phyloP scores from a whole-genome alignment of 2,888 invertebrate genomes.

The Selenia dentaria region DNA sequence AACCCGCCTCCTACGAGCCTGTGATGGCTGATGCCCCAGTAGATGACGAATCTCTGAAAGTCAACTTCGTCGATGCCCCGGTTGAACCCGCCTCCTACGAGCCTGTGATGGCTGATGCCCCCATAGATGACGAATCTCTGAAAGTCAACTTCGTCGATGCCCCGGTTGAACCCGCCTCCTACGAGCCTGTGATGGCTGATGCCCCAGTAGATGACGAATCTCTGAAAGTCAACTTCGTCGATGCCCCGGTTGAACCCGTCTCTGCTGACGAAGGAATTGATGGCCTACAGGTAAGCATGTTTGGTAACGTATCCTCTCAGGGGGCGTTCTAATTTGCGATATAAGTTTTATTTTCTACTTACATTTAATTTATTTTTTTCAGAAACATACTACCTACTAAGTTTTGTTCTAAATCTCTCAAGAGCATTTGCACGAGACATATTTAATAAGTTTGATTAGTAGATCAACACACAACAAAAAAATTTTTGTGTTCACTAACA shows the following conservation, averaged over 20 bases:
- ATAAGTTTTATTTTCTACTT: no score
- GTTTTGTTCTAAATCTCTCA: no score
- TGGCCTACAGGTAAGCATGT: not conserved
- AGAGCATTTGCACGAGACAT: no score
- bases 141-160: slow-evolving; percentile 13
- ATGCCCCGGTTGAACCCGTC: slow-evolving; percentile 6
- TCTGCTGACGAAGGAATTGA: not conserved
- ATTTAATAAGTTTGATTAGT: no score
- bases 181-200: not conserved
- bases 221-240: slow-evolving; percentile 11
- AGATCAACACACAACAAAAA: no score
- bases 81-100: not conserved
- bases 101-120: not conserved
- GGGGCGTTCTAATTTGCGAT: no score
- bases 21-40: not conserved
- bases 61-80: slow-evolving; percentile 14
- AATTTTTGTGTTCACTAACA: no score
- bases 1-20: not conserved
- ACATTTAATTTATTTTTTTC: no score
- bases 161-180: slow-evolving; percentile 1
- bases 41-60: slow-evolving; percentile 5
- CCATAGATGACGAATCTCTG: slow-evolving; percentile 1
- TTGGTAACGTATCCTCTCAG: no score
- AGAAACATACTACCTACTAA: no score
- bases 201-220: slow-evolving; percentile 1